Base-by-base conservation (phyloP, 2,797 vertebrate species). In the Acrossocheilus wenchowensis region DNA sequence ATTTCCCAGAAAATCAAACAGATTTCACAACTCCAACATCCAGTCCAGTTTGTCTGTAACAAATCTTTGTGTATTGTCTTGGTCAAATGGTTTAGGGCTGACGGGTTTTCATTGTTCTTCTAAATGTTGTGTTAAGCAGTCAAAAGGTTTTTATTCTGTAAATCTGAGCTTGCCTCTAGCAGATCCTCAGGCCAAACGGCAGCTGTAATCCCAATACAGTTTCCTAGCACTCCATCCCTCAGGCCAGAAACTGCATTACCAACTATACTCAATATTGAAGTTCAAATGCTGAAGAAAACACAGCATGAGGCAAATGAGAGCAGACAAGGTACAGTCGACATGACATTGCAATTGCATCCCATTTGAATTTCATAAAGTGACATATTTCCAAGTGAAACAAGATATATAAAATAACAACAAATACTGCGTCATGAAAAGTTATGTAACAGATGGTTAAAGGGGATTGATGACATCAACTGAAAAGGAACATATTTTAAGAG, bases 171-270 rank as follows among this genome's bases (percentile, higher is more conserved):
- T 62, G 90, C 90, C 88, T 62, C 79, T 77, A 87, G 89, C 86
- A 81, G 78, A 82, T 89, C 91, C 91, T 84, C 87, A 81, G 90
- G 89, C 91, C 83, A 88, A 90, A 90, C 66, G 34, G 75, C 69
- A 84, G 78, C 66, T 82, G 81, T 79, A 88, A 83, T 83, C 73
- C 69, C 82, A n/a, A 64, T 83, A 73, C 66, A 21, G 82, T 41
- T 83, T 39, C 36, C 52, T 21, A 82, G 78, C 66, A 39, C 36
- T 45, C 39, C 64, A 26, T 52, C 73, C 80, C 57, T 72, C 52
- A 77, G 87, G 82, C 57, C 74, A 78, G 26, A 83, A 86, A 85
- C 86, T 89, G 21, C 68, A 52, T 57, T 45, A 68, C 26, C 83
- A 69, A 77, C 77, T 26, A 79, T 15, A 19, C 81, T 45, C 66